A percentile compares a stretch with the other conserved stretches of the same genome.
Evolutionary conservation across 1,140 invertebrate species (phyloP).

Genomic region (Magallana gigas): DNA sequence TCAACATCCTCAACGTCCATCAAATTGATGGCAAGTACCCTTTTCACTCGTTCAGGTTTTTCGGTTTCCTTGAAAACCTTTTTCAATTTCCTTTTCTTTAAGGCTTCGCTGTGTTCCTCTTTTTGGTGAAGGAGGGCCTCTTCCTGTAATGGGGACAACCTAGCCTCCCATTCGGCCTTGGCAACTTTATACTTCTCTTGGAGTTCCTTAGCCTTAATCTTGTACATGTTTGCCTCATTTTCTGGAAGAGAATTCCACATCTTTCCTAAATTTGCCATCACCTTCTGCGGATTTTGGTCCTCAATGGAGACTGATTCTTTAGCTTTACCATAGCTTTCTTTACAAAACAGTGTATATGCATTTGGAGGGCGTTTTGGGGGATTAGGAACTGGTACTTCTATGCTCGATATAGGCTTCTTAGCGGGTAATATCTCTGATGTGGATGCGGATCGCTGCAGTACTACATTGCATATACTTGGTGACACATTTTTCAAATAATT

Average conservation of each 20-base stretch:
- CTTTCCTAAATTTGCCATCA: conserved; percentile 4
- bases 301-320: background rate
- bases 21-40: background rate
- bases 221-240: background rate
- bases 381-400: background rate
- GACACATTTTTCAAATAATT: background rate
- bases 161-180: background rate
- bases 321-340: background rate
- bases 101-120: background rate
- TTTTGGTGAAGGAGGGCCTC: background rate
- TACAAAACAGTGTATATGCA: background rate
- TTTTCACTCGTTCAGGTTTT: background rate
- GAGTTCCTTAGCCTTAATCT: background rate
- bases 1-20: background rate
- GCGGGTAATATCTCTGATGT: background rate
- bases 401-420: background rate
- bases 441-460: background rate
- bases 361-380: background rate
- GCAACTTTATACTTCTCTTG: background rate
- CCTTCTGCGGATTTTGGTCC: background rate
- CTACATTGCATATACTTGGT: background rate
- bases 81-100: background rate
- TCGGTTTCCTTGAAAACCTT: conserved; percentile 12
- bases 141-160: background rate
- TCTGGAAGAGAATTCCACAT: background rate